These are phyloP conservation scores for Tapirus terrestris DNA, from an alignment of 2,113 vertebrate genomes.

Conservation along the genomic window DNA sequence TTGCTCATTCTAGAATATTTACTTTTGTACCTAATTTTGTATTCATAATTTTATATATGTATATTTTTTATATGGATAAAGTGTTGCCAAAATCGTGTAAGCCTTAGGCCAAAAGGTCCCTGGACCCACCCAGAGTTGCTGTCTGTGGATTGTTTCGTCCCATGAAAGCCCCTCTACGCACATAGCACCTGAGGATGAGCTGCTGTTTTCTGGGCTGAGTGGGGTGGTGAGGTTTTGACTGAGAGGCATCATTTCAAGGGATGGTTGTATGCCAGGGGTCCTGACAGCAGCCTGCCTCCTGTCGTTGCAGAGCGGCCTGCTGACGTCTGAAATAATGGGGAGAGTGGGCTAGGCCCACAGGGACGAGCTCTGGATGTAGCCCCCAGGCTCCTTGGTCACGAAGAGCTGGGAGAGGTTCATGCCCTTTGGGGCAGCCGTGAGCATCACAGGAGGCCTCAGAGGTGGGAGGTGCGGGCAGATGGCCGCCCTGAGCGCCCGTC, in stretches of 20 bases:
- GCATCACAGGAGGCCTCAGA: neutral
- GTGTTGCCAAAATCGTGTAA: neutral
- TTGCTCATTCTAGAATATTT: neutral
- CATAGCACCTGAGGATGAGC: neutral
- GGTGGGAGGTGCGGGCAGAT: neutral
- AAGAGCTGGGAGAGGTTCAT: neutral
- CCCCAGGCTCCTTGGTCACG: neutral
- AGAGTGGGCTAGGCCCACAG: neutral
- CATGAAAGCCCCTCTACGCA: fast-evolving
- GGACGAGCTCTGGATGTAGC: neutral
- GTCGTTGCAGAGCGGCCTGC: neutral
- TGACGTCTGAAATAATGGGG: neutral
- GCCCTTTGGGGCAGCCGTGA: neutral
- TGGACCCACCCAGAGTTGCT: neutral
- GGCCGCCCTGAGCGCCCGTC: neutral
- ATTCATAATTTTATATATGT: neutral
- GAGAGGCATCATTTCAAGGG: neutral
- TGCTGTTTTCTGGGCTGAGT: neutral
- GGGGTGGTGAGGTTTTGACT: neutral
- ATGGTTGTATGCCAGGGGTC: neutral
- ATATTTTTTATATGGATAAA: neutral
- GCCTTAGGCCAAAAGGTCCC: too few species aligned
- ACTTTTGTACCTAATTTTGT: neutral
- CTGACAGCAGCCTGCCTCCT: too few species aligned
- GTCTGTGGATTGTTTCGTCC: neutral